Evolutionary conservation across 2,797 vertebrate genomes (phyloP).

Genomic region (Danionella dracula): DNA sequence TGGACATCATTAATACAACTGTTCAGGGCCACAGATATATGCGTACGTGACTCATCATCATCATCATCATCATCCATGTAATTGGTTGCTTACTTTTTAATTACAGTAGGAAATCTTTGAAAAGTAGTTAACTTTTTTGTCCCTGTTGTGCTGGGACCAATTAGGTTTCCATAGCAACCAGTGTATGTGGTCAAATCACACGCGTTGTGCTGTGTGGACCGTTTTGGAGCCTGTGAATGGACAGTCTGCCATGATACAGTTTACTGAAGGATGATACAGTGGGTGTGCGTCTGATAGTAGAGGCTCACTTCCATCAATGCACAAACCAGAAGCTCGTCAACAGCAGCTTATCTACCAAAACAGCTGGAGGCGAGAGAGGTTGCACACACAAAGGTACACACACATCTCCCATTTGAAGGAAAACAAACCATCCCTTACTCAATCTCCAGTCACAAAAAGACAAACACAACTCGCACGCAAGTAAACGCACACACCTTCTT

Average conservation of each 20-base stretch:
- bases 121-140: background rate
- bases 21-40: constrained; percentile 23
- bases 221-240: constrained; percentile 7
- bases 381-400: constrained; percentile 39
- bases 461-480: background rate
- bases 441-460: constrained; percentile 6
- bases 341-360: constrained; percentile 66
- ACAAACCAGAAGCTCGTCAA: constrained; percentile 49
- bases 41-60: background rate
- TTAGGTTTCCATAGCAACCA: constrained; percentile 18
- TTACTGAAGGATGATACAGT: background rate
- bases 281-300: constrained; percentile 8
- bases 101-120: background rate
- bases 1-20: constrained; percentile 42
- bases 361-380: constrained; percentile 58
- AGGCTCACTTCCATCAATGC: constrained; percentile 46
- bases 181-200: background rate
- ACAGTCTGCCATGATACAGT: background rate
- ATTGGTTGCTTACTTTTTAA: background rate
- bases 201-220: background rate
- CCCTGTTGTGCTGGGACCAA: background rate
- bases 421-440: constrained; percentile 4
- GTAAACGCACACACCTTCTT: constrained; percentile 5
- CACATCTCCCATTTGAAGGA: constrained; percentile 1
- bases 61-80: background rate